These are phyloP conservation scores for Scaptomyza flava DNA, from an alignment of 2,888 invertebrate genomes.

Conservation along the genomic window DNA sequence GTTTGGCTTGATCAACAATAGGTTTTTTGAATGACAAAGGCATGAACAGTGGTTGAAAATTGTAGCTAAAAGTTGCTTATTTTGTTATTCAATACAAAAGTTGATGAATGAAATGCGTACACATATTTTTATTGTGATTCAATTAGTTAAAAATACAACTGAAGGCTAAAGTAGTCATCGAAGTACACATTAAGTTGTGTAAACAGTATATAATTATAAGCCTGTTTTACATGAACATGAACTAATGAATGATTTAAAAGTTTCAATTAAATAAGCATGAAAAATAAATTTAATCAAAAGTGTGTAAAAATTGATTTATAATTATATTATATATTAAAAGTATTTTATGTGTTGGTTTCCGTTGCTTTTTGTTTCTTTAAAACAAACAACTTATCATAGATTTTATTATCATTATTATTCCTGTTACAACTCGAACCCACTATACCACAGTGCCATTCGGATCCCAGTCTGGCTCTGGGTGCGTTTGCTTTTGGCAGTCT, in stretches of 20 bases:
- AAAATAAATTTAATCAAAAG: no score
- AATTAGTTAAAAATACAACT: not conserved
- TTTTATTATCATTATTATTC: no score
- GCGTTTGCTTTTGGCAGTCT: slow-evolving; percentile 50
- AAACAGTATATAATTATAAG: not conserved
- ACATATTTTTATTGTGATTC: not conserved
- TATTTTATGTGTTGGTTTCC: no score
- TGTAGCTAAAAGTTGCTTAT: not conserved
- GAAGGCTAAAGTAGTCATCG: not conserved
- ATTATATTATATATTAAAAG: no score
- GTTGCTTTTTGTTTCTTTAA: not conserved
- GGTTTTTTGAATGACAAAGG: slow-evolving; percentile 25
- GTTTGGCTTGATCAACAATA: slow-evolving; percentile 58
- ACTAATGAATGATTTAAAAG: not conserved
- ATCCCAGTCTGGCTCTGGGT: slow-evolving; percentile 50
- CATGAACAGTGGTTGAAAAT: slow-evolving; percentile 29
- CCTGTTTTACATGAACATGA: not conserved
- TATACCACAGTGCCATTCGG: slow-evolving; percentile 34
- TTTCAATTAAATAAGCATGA: not conserved
- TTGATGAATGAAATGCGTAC: not conserved
- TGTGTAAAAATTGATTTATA: no score
- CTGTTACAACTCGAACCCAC: not conserved
- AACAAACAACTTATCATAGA: not conserved
- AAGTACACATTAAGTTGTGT: not conserved
- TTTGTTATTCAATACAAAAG: not conserved